Percentiles rank a stretch among this genome's conserved stretches.
Conservation (phyloP, 1,140 invertebrate species). For the Bathynomus jamesi region DNA sequence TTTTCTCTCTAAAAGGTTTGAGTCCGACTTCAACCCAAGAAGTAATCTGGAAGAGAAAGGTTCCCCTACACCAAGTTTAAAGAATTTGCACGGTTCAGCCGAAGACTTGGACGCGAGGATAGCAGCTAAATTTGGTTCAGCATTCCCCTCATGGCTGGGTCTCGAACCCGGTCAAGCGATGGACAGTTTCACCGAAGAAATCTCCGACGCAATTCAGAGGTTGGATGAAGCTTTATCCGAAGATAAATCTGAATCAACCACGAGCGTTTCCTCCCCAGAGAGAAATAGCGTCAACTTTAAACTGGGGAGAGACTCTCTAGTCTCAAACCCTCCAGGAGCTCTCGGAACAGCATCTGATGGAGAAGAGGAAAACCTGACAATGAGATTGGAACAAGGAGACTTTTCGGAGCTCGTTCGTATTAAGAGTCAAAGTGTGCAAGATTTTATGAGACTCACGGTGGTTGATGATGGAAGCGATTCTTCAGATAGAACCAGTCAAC, state of each 20-base stretch:
- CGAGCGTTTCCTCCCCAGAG: conserved; percentile 48
- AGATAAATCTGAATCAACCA: conserved; percentile 53
- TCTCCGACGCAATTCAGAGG: conserved; percentile 57
- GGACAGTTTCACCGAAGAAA: conserved; percentile 48
- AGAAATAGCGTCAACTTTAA: conserved; percentile 27
- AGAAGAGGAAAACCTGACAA: conserved; percentile 59
- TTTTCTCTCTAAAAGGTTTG: too few relatives aligned
- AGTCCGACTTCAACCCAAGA: conserved; percentile 29
- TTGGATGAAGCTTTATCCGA: conserved; percentile 55
- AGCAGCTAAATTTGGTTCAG: conserved; percentile 47
- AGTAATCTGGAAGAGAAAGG: conserved; percentile 14
- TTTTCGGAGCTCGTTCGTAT: conserved; percentile 61
- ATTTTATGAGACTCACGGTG: conserved; percentile 65
- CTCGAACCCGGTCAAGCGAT: conserved; percentile 47
- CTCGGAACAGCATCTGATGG: neutral
- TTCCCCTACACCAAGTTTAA: conserved; percentile 47
- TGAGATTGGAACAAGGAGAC: conserved; percentile 54
- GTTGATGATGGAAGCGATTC: conserved; percentile 28
- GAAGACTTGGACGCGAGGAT: conserved; percentile 42
- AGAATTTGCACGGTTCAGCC: conserved; percentile 52
- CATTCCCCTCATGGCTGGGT: conserved; percentile 42
- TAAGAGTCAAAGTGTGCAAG: conserved; percentile 63
- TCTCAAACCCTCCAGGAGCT: conserved; percentile 22
- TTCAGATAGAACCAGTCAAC: conserved; percentile 27
- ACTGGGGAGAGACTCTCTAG: conserved; percentile 30